Percentiles rank a stretch among this genome's conserved stretches.
phyloP scores from a whole-genome alignment of 2,797 vertebrate species.

The Austrolebias charrua region DNA sequence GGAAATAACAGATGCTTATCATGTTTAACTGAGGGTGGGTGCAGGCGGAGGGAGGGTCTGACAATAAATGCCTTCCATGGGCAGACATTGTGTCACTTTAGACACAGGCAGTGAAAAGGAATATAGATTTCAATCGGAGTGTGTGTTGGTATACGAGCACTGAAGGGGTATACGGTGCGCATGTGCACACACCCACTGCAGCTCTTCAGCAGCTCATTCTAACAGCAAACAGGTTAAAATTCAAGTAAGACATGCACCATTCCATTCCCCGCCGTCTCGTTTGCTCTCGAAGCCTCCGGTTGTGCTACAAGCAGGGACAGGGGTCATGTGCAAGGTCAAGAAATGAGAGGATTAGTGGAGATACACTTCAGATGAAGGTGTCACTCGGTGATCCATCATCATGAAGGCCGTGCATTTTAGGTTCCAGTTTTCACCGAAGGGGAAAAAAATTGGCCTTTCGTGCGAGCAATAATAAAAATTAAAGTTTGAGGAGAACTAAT shows the following conservation, averaged over 20 bases:
- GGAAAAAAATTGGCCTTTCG: conserved; percentile 21
- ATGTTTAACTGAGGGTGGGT: conserved; percentile 60
- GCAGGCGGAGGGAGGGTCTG: conserved; percentile 33
- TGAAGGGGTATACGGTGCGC: conserved; percentile 27
- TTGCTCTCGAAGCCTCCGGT: conserved; percentile 31
- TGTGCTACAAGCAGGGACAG: conserved; percentile 38
- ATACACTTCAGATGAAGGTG: conserved; percentile 71
- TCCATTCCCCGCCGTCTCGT: conserved; percentile 44
- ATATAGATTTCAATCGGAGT: conserved; percentile 17
- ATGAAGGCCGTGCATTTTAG: background rate
- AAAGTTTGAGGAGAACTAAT: conserved; percentile 30
- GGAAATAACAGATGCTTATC: conserved; percentile 74
- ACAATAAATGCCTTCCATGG: conserved; percentile 60
- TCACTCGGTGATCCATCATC: conserved; percentile 59
- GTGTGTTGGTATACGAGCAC: conserved; percentile 8
- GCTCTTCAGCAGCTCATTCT: conserved; percentile 66
- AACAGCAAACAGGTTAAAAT: conserved; percentile 71
- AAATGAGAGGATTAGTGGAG: conserved; percentile 67
- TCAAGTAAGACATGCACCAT: conserved; percentile 69
- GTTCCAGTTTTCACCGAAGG: background rate
- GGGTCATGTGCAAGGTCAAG: conserved; percentile 62
- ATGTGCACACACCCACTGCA: conserved; percentile 56
- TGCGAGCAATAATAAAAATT: conserved; percentile 45
- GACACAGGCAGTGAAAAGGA: conserved; percentile 9
- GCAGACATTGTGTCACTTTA: conserved; percentile 32